Base-by-base conservation (phyloP, 2,113 vertebrate genomes). In the Oryzias curvinotus region DNA sequence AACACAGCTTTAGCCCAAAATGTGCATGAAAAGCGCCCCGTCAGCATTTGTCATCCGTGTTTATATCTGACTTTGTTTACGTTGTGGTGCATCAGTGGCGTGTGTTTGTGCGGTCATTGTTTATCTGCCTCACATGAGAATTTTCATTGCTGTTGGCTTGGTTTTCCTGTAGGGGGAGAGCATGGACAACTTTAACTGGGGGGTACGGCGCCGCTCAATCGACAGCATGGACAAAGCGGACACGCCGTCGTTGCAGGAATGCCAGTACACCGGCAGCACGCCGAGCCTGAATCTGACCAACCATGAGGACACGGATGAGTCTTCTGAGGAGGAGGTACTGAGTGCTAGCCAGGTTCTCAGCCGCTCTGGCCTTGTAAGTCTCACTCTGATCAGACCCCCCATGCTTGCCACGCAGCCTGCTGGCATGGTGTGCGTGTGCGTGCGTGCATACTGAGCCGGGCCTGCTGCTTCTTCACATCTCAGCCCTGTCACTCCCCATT, bases 111-210 rank as follows among this genome's bases (percentile, higher is more conserved):
- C 36, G 2, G 30, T 23, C 53, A 0, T 57, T 60, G 19, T 67
- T 36, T 25, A 14, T 45, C 5, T 21, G 5, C 21, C n/a, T 43
- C 44, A 4, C 61, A 5, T 48, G 3, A 3, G 42, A n/a, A 25
- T 17, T 59, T 59, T 87, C 56, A 88, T 60, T 73, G 68, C 2
- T 16, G 67, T 78, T 72, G 44, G 54, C 7, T 19, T 4, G 57
- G 61, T 70, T 78, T 47, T 82, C 91, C 90, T 65, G 77, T 86
- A 99, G 97, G 97, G 97, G 59, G 97, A 99, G 89, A 98, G 96
- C 76, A 95, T 99, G 95, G 97, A 99, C 89, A 99, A 98, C 84
- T 99, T 99, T 85, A 99, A 99, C 90, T 99, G 97, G 97, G 97
- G 97, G 0, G 97, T 99, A 67, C 95, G 97, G 3, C 92, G 97